Percentiles rank a stretch among this genome's conserved stretches.
phyloP scores from a whole-genome alignment of 2,113 vertebrate species.

The Gobius niger region DNA sequence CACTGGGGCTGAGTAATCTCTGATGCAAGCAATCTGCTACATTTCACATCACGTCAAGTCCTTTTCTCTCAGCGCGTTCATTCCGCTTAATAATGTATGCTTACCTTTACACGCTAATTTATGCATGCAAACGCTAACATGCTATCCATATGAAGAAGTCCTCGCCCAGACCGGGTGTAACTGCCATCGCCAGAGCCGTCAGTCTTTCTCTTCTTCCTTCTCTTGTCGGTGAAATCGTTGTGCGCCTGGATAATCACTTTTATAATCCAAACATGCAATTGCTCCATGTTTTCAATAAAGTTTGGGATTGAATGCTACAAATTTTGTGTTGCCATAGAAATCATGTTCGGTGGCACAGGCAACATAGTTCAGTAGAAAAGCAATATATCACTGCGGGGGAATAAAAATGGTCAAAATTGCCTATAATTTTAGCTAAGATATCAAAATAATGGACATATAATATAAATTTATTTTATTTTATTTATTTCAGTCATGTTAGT shows the following conservation, averaged over 20 bases:
- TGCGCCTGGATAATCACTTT: not conserved
- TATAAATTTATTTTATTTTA: too few relatives aligned
- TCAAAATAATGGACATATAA: too few relatives aligned
- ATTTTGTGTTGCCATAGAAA: too few relatives aligned
- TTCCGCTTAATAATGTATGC: constrained; percentile 65
- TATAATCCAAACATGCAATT: not conserved
- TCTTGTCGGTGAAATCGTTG: too few relatives aligned
- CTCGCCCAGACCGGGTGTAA: constrained; percentile 36
- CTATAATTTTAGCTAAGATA: too few relatives aligned
- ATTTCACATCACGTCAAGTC: constrained; percentile 72
- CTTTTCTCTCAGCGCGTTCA: constrained; percentile 59
- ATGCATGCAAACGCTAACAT: constrained; percentile 42
- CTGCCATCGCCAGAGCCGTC: constrained; percentile 44
- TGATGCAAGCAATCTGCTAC: constrained; percentile 71
- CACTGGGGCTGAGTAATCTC: constrained; percentile 69
- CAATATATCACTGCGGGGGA: too few relatives aligned
- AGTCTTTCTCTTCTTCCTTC: constrained; percentile 1
- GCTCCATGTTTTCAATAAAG: too few relatives aligned
- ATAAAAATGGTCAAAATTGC: too few relatives aligned
- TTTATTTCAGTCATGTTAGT: too few relatives aligned
- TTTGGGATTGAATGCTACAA: too few relatives aligned
- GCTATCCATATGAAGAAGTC: constrained; percentile 38
- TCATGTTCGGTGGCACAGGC: too few relatives aligned
- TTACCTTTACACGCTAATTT: constrained; percentile 54
- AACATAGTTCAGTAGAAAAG: too few relatives aligned